These are phyloP conservation scores for Romanogobio albipinnatus DNA, from an alignment of 2,113 vertebrate genomes.

Conservation along the genomic window DNA sequence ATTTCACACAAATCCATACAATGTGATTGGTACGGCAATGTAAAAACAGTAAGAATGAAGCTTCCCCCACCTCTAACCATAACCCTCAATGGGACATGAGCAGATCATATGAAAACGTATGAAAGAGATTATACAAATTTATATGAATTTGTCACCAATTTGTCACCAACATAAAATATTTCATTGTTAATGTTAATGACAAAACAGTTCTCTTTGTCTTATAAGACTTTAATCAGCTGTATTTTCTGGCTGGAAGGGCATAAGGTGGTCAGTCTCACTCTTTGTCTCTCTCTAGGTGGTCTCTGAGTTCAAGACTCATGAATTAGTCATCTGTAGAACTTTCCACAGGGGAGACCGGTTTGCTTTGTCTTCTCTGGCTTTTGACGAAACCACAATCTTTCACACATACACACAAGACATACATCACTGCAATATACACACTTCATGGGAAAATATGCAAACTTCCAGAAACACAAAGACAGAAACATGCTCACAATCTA, in stretches of 20 bases:
- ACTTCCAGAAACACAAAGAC: conserved; percentile 22
- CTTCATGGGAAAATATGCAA: conserved; percentile 6
- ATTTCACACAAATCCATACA: background rate
- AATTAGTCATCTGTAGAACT: conserved; percentile 91
- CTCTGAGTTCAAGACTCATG: conserved; percentile 90
- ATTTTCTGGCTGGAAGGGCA: conserved; percentile 81
- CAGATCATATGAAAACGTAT: background rate
- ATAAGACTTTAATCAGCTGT: conserved; percentile 73
- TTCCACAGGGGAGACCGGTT: conserved; percentile 84
- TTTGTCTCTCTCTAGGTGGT: conserved; percentile 81
- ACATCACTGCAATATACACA: conserved; percentile 4
- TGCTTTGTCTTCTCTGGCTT: conserved; percentile 72
- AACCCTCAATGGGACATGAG: background rate
- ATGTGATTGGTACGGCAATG: no score
- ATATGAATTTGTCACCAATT: background rate
- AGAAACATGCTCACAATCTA: conserved; percentile 8
- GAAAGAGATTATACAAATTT: background rate
- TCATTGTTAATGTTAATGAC: background rate
- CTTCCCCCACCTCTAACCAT: background rate
- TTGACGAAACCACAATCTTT: conserved; percentile 12
- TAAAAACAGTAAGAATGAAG: background rate
- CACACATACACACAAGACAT: conserved; percentile 32
- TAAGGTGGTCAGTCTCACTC: conserved; percentile 61
- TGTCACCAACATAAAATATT: background rate
- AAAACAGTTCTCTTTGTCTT: background rate